Evolutionary conservation across 2,113 vertebrate genomes (phyloP), one percentile per base, ranked within the genome.

Genomic region (Python bivittatus): DNA sequence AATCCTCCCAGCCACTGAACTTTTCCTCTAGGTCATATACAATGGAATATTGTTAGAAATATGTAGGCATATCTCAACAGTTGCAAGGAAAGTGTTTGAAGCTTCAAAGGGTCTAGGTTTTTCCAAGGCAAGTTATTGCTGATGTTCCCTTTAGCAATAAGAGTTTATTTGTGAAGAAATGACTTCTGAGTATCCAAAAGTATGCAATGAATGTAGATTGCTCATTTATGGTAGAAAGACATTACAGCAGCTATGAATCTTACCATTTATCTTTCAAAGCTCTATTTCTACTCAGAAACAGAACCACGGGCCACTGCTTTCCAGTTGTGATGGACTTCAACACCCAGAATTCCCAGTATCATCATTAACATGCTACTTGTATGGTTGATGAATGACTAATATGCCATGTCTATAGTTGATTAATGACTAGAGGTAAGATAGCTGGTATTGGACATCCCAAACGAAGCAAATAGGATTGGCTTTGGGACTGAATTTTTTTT

Each of bases 11-110:
- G 64, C 48, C 15, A n/a, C 61, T 91, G 57, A 91, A 54, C 84
- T 86, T 91, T 91, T 33, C 84, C 48, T 64, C n/a, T 86, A 68
- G 84, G 90, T 86, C 84, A 91, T n/a, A 86, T 27, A 64, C 90
- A 91, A 54, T 22, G 57, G 44, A 38, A 42, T 64, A 91, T 68
- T 91, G 84, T 91, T 68, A 72, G 52, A 87, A 68, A 54, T 44
- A 54, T 25, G 61, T 83, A 64, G 58, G 48, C 42, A 54, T 27
- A 38, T 13, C 84, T 29, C 84, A 72, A 44, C 60, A 57, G 52
- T 56, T 86, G 91, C 9, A 6, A 38, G 68, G 52, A 87, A 56
- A 29, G 25, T 25, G 12, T 91, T 57, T 91, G 60, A 54, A 8
- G 10, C 60, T 29, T 68, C 61, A 22, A 72, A 90, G 72, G 72